phyloP scores from a whole-genome alignment of 2,888 invertebrate species.

The Sylvicola cinctus region DNA sequence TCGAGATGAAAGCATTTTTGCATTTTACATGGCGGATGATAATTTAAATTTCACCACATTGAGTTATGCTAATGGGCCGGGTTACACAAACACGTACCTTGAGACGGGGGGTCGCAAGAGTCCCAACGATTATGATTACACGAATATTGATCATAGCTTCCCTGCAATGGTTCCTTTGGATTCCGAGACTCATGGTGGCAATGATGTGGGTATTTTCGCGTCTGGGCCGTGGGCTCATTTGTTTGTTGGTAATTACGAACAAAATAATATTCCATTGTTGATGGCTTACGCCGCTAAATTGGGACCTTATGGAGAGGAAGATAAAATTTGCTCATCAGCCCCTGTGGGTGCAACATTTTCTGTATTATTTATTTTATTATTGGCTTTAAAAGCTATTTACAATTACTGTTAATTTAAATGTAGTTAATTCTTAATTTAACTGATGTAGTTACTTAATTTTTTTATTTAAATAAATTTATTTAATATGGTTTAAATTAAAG shows the following conservation, averaged over 20 bases:
- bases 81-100: constrained; percentile 23
- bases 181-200: constrained; percentile 56
- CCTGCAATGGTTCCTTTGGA: constrained; percentile 37
- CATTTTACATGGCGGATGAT: constrained; percentile 26
- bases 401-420: too few species aligned
- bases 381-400: too few species aligned
- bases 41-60: constrained; percentile 41
- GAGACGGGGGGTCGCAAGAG: constrained; percentile 12
- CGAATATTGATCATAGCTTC: constrained; percentile 20
- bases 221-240: constrained; percentile 61
- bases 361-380: too few species aligned
- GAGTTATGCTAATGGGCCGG: constrained; percentile 57
- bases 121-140: constrained; percentile 13
- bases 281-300: constrained; percentile 56
- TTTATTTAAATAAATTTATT: too few species aligned
- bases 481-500: too few species aligned
- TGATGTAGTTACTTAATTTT: too few species aligned
- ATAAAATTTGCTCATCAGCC: too few species aligned
- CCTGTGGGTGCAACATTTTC: too few species aligned
- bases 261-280: constrained; percentile 57
- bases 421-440: too few species aligned
- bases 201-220: constrained; percentile 62
- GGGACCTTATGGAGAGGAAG: too few species aligned
- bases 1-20: constrained; percentile 28
- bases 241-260: constrained; percentile 59